Conservation (phyloP, 2,888 invertebrate species). For the Chloroclysta siterata region DNA sequence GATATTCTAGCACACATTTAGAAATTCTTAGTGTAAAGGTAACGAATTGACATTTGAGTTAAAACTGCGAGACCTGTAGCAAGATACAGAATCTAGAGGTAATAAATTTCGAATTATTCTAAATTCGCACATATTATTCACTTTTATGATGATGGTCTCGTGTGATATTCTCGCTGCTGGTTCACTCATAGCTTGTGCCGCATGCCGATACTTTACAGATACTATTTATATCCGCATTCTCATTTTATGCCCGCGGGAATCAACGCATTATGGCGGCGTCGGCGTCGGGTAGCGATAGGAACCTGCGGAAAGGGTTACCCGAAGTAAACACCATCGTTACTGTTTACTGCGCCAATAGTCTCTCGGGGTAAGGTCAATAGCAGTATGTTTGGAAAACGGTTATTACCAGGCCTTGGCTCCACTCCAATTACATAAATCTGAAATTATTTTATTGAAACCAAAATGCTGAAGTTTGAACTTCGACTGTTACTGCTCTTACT, state of each 20-base stretch:
- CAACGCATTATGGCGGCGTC: slow-evolving; percentile 24
- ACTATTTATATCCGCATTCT: slow-evolving; percentile 26
- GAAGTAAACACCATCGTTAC: slow-evolving; percentile 21
- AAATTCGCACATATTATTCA: too few relatives aligned
- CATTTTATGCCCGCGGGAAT: slow-evolving; percentile 22
- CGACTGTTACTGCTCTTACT: neutral
- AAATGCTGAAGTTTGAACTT: neutral
- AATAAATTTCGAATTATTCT: too few relatives aligned
- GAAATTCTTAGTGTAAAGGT: too few relatives aligned
- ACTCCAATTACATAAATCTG: slow-evolving; percentile 6
- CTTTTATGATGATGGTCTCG: too few relatives aligned
- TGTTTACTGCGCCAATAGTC: slow-evolving; percentile 22
- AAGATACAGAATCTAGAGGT: too few relatives aligned
- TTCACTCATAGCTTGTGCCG: slow-evolving; percentile 8
- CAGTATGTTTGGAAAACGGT: slow-evolving; percentile 14
- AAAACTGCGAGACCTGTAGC: too few relatives aligned
- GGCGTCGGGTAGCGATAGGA: slow-evolving; percentile 11
- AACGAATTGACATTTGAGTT: too few relatives aligned
- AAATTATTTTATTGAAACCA: slow-evolving; percentile 8
- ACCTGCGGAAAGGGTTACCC: slow-evolving; percentile 11
- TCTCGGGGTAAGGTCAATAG: slow-evolving; percentile 18
- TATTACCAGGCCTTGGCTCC: slow-evolving; percentile 5
- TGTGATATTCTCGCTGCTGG: neutral
- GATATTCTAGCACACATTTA: too few relatives aligned
- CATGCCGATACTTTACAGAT: slow-evolving; percentile 19